Percentiles rank a stretch among this genome's conserved stretches.
Evolutionary conservation across 2,888 invertebrate species (phyloP).

Genomic region (Cerceris rybyensis): DNA sequence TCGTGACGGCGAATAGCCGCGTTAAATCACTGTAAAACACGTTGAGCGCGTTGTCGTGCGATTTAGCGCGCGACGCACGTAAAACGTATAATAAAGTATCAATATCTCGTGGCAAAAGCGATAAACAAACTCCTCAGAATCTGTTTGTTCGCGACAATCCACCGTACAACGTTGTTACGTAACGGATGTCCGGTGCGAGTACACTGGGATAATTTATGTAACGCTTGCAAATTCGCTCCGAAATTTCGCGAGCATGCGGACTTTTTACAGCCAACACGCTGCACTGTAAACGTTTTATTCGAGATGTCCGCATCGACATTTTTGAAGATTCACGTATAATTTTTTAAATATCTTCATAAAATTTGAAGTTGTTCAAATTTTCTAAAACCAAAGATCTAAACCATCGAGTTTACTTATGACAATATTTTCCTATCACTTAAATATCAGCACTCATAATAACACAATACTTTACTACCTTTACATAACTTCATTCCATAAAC

Average conservation of each 20-base stretch:
- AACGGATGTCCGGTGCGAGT: slow-evolving; percentile 22
- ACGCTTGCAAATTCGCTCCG: neutral
- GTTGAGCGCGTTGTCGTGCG: no score
- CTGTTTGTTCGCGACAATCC: slow-evolving; percentile 14
- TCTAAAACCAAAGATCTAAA: no score
- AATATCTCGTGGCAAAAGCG: neutral
- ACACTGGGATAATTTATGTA: slow-evolving; percentile 23
- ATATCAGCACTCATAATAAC: no score
- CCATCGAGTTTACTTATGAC: no score
- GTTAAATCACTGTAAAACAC: no score
- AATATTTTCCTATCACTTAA: no score
- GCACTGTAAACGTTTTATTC: neutral
- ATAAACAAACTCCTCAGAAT: neutral
- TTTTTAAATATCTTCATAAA: no score
- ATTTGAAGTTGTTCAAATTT: no score
- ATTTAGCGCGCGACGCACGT: no score
- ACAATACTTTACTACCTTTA: no score
- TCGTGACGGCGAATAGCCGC: neutral
- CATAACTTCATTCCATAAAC: no score
- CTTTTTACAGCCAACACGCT: neutral
- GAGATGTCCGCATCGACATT: neutral
- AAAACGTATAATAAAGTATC: neutral
- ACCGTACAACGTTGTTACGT: slow-evolving; percentile 23
- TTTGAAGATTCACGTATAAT: no score
- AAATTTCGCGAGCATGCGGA: neutral